These are phyloP conservation scores for Arctocebus calabarensis DNA, from an alignment of 2,797 vertebrate species.

Conservation along the genomic window DNA sequence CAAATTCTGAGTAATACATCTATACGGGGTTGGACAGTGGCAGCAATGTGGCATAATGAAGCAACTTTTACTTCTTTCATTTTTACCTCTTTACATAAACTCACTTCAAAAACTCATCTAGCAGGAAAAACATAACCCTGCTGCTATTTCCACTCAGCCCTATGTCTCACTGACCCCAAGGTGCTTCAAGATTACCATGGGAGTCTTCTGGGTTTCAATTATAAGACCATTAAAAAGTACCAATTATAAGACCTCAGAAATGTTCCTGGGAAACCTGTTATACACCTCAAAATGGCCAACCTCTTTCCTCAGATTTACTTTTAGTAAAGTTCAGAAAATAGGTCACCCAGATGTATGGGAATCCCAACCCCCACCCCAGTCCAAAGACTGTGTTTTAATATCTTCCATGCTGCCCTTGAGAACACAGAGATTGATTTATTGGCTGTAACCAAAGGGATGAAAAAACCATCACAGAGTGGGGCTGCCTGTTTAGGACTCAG, in stretches of 20 bases:
- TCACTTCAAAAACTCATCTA: slow-evolving; percentile 49
- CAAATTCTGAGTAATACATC: background rate
- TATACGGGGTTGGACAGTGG: background rate
- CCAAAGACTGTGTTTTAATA: slow-evolving; percentile 70
- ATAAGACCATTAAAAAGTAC: slow-evolving; percentile 81
- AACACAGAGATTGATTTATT: slow-evolving; percentile 75
- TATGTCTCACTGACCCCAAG: slow-evolving; percentile 72
- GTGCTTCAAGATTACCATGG: slow-evolving; percentile 77
- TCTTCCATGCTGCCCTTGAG: slow-evolving; percentile 67
- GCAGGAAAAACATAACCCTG: slow-evolving; percentile 70
- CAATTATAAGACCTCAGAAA: slow-evolving; percentile 79
- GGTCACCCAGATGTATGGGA: slow-evolving; percentile 36
- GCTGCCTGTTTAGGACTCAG: slow-evolving; percentile 27
- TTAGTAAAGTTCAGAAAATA: slow-evolving; percentile 55
- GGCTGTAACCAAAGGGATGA: slow-evolving; percentile 63
- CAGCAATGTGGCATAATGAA: background rate
- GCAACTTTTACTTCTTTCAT: background rate
- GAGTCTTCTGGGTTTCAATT: slow-evolving; percentile 82
- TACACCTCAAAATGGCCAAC: slow-evolving; percentile 74
- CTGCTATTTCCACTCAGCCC: slow-evolving; percentile 58
- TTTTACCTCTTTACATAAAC: slow-evolving; percentile 54
- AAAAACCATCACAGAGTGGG: slow-evolving; percentile 36
- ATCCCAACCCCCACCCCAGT: background rate
- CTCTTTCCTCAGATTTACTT: slow-evolving; percentile 65
- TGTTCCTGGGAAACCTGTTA: slow-evolving; percentile 80